Percentiles rank a stretch among this genome's conserved stretches.
These are phyloP conservation scores for Gymnarchus niloticus DNA, from an alignment of 2,113 vertebrate species.

Conservation along the genomic window DNA sequence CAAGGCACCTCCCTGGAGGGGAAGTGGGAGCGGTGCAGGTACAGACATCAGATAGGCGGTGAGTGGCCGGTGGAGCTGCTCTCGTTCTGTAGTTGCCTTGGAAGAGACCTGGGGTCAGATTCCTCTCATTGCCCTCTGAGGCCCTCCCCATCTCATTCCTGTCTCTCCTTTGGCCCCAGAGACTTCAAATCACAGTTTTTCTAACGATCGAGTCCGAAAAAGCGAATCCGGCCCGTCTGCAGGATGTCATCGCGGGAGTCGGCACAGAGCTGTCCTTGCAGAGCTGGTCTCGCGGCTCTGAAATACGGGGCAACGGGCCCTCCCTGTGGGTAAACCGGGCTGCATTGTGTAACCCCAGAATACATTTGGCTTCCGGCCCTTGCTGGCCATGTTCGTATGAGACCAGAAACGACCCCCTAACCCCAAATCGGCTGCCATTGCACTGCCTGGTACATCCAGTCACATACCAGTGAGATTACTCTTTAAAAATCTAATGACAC, in stretches of 20 bases:
- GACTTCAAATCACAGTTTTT: background rate
- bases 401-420: background rate
- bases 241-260: slow-evolving; percentile 26
- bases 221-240: slow-evolving; percentile 31
- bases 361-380: background rate
- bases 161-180: background rate
- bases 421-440: no score
- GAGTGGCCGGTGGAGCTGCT: slow-evolving; percentile 36
- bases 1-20: slow-evolving; percentile 39
- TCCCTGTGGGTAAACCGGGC: no score
- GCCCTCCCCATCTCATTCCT: background rate
- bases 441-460: background rate
- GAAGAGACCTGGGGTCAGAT: background rate
- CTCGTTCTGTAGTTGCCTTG: slow-evolving; percentile 32
- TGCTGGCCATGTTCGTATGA: background rate
- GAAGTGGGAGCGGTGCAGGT: slow-evolving; percentile 18
- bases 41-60: slow-evolving; percentile 56
- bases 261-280: slow-evolving; percentile 38
- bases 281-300: background rate
- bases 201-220: slow-evolving; percentile 2
- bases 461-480: background rate
- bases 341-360: background rate
- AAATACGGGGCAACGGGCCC: background rate
- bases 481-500: background rate
- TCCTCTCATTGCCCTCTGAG: background rate